Evolutionary conservation across 2,113 vertebrate genomes (phyloP).

Genomic region (Felis chaus): DNA sequence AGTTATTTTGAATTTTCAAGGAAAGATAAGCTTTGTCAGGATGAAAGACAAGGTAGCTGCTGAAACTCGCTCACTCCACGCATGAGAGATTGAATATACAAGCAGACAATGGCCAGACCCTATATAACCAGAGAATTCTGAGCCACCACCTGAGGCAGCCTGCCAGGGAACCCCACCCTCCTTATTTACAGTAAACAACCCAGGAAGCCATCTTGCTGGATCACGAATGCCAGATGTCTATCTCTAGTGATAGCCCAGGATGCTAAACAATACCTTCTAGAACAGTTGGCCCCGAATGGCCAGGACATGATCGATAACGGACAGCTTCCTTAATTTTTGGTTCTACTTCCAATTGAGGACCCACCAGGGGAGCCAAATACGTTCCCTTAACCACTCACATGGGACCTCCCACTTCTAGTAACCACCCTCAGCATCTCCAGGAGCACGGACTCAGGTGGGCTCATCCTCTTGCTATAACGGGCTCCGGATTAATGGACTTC

Average conservation of each 20-base stretch:
- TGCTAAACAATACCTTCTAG: not conserved
- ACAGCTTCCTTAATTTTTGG: not conserved
- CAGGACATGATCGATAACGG: not conserved
- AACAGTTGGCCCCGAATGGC: not conserved
- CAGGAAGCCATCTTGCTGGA: not conserved
- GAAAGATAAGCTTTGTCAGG: not conserved
- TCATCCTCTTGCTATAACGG: not conserved
- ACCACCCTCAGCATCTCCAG: not conserved
- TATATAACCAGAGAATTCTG: not conserved
- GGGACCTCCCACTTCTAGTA: not conserved
- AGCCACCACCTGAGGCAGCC: not conserved
- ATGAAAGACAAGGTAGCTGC: not conserved
- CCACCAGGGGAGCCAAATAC: not conserved
- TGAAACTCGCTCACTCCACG: not conserved
- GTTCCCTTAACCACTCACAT: not conserved
- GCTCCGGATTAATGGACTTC: not conserved
- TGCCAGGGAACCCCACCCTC: no score
- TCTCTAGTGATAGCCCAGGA: not conserved
- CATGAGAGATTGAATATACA: not conserved
- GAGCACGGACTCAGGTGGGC: no score
- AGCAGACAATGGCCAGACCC: no score
- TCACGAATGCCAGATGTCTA: not conserved
- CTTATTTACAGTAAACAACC: not conserved
- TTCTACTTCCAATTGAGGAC: not conserved
- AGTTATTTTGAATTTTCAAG: not conserved